Percentiles rank a stretch among this genome's conserved stretches.
Evolutionary conservation across 2,888 invertebrate genomes (phyloP).

Genomic region (Ditula angustiorana): DNA sequence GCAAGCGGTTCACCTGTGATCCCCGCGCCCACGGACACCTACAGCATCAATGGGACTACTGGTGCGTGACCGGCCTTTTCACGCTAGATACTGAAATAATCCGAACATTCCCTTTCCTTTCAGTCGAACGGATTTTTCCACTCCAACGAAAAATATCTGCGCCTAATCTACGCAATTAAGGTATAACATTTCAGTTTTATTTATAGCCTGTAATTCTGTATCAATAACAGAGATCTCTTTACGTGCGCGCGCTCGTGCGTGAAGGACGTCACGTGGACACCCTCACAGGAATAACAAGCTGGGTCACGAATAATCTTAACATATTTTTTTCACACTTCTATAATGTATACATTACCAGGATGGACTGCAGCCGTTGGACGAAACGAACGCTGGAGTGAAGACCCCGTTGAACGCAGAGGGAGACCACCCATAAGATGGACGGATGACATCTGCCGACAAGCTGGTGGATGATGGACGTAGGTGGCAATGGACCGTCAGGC

Average conservation of each 20-base stretch:
- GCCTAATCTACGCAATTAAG: slow-evolving; percentile 5
- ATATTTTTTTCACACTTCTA: no score
- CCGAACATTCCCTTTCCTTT: background rate
- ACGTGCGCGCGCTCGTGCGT: slow-evolving; percentile 7
- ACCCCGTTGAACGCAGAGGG: background rate
- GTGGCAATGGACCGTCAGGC: background rate
- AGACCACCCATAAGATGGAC: no score
- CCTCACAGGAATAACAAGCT: slow-evolving; percentile 2
- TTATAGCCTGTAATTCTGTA: slow-evolving; percentile 23
- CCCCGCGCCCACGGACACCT: no score
- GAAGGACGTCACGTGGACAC: slow-evolving; percentile 18
- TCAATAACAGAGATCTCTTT: slow-evolving; percentile 12
- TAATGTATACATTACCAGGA: background rate
- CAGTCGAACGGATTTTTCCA: background rate
- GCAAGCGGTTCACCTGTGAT: no score
- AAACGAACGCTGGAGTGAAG: background rate
- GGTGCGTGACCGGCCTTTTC: no score
- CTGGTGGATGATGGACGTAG: background rate
- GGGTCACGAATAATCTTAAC: no score
- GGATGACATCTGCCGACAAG: background rate
- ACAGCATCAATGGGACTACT: no score
- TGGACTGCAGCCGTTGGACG: background rate
- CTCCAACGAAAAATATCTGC: background rate
- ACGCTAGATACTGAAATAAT: no score
- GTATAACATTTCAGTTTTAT: slow-evolving; percentile 11